Evolutionary conservation across 2,888 invertebrate species (phyloP).

Genomic region (Alcis repandata): DNA sequence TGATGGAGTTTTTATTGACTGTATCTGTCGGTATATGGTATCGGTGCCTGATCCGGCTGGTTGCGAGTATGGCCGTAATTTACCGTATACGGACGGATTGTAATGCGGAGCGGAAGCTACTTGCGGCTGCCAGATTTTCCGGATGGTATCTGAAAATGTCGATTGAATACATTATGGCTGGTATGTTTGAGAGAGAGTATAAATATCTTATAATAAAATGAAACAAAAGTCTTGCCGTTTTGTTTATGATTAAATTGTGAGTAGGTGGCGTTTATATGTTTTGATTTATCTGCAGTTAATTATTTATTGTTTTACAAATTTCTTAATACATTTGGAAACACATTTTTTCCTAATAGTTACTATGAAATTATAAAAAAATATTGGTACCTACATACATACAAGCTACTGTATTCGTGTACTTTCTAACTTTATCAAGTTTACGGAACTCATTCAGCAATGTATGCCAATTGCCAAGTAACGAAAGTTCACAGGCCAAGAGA

Average conservation of each 20-base stretch:
- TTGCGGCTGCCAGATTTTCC: conserved; percentile 67
- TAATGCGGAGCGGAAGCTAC: conserved; percentile 60
- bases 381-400: too few relatives aligned
- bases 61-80: conserved; percentile 63
- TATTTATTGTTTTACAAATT: too few relatives aligned
- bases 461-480: conserved; percentile 21
- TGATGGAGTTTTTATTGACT: conserved; percentile 73
- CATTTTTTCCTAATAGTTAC: too few relatives aligned
- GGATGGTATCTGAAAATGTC: conserved; percentile 62
- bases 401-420: neutral
- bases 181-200: too few relatives aligned
- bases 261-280: too few relatives aligned
- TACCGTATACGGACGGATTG: conserved; percentile 67
- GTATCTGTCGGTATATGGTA: conserved; percentile 72
- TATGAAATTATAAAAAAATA: too few relatives aligned
- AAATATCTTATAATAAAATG: too few relatives aligned
- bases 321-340: too few relatives aligned
- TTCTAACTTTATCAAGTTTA: neutral
- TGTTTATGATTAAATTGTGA: too few relatives aligned
- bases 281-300: too few relatives aligned
- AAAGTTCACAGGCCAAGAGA: conserved; percentile 7
- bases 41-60: conserved; percentile 67
- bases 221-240: too few relatives aligned
- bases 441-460: neutral
- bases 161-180: neutral